These are phyloP conservation scores for Metopolophium dirhodum DNA, from an alignment of 1,140 invertebrate species.

Conservation along the genomic window DNA sequence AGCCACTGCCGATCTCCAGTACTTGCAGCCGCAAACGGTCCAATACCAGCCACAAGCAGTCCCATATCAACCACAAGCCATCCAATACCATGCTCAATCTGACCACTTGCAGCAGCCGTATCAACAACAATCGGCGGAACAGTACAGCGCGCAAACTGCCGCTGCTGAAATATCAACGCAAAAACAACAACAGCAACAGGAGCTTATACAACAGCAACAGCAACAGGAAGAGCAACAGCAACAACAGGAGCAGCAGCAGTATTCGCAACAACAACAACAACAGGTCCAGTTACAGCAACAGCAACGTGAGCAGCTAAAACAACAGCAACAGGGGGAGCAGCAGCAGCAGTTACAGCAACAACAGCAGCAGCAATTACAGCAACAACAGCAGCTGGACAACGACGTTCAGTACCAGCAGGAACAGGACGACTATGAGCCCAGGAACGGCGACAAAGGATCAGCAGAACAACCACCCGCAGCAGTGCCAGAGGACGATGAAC, in stretches of 20 bases:
- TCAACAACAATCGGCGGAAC: constrained; percentile 28
- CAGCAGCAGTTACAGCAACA: constrained; percentile 47
- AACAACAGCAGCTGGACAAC: constrained; percentile 19
- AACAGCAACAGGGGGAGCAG: constrained; percentile 58
- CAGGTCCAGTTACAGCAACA: background rate
- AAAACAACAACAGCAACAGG: constrained; percentile 32
- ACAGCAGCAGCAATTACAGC: constrained; percentile 36
- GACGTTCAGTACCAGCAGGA: constrained; percentile 61
- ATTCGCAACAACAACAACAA: constrained; percentile 10
- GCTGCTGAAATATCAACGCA: background rate
- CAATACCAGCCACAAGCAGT: constrained; percentile 18
- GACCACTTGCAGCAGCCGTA: constrained; percentile 50
- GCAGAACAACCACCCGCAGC: background rate
- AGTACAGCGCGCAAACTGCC: background rate
- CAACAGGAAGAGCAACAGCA: constrained; percentile 57
- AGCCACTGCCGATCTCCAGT: background rate
- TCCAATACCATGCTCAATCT: background rate
- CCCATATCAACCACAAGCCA: background rate
- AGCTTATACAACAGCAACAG: background rate
- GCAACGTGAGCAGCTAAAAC: background rate
- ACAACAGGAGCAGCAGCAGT: constrained; percentile 53
- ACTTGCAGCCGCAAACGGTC: background rate
- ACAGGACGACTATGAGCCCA: constrained; percentile 16
- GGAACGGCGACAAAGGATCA: background rate
- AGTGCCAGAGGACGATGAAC: background rate